Percentiles rank a stretch among this genome's conserved stretches.
These are phyloP conservation scores for Tangara arthus DNA, from an alignment of 2,797 vertebrate genomes.

Conservation along the genomic window DNA sequence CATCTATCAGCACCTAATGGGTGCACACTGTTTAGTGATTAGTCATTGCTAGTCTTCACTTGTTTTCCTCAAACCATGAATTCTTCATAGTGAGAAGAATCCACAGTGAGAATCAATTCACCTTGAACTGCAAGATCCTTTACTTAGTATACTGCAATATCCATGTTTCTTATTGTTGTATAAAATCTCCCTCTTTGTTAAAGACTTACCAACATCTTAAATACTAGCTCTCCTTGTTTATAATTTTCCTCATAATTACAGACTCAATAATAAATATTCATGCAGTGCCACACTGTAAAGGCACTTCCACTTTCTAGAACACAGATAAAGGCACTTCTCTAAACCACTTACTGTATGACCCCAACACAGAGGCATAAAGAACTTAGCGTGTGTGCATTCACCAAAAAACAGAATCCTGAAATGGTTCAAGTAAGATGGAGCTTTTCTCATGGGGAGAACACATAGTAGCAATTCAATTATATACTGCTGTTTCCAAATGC, in stretches of 20 bases:
- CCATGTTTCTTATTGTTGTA: not conserved
- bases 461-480: not conserved
- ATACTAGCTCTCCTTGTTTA: not conserved
- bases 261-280: slow-evolving; percentile 14
- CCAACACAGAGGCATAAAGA: not conserved
- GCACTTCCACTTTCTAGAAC: not conserved
- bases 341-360: not conserved
- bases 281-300: not conserved
- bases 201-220: not conserved
- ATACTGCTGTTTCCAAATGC: not conserved
- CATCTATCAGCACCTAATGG: not conserved
- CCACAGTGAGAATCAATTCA: not conserved
- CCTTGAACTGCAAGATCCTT: not conserved
- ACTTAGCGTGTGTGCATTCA: not conserved
- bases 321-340: not conserved
- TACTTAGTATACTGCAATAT: not conserved
- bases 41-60: not conserved
- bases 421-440: not conserved
- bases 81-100: not conserved
- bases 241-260: not conserved
- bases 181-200: not conserved
- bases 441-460: not conserved
- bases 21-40: not conserved
- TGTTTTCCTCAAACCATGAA: not conserved
- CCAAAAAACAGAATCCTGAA: not conserved